Conservation (phyloP, 2,888 invertebrate species). For the Agriopis aurantiaria region DNA sequence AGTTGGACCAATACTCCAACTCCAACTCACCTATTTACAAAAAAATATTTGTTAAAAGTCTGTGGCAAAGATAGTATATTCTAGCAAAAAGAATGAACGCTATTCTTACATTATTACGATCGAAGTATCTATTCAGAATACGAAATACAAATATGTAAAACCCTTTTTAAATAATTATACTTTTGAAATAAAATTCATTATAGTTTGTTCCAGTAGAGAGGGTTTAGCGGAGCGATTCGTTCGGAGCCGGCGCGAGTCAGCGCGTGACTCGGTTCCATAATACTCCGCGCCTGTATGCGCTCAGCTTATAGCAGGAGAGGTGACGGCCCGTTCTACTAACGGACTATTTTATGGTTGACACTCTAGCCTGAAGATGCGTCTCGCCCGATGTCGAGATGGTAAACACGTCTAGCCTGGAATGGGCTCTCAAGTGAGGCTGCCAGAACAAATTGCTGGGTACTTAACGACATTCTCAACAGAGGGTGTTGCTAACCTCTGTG, state of each 20-base stretch:
- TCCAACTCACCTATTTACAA: too few relatives aligned
- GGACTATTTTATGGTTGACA: neutral
- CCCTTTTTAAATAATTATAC: neutral
- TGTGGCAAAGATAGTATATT: too few relatives aligned
- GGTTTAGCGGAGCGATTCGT: slow-evolving; percentile 14
- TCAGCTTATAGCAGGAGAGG: neutral
- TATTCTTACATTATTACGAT: too few relatives aligned
- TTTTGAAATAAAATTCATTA: slow-evolving; percentile 17
- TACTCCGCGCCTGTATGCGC: neutral
- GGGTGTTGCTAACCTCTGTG: too few relatives aligned
- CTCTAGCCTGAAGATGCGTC: neutral
- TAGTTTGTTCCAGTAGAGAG: slow-evolving; percentile 11
- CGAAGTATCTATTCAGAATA: neutral
- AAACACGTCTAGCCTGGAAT: too few relatives aligned
- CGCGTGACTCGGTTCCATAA: slow-evolving; percentile 23
- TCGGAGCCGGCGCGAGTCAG: slow-evolving; percentile 14
- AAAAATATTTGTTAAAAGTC: too few relatives aligned
- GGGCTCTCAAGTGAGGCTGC: too few relatives aligned
- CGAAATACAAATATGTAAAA: neutral
- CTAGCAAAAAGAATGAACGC: neutral
- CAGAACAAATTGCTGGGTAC: too few relatives aligned
- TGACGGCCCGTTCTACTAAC: neutral
- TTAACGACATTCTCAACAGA: too few relatives aligned
- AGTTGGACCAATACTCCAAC: too few relatives aligned
- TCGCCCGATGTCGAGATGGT: too few relatives aligned